Evolutionary conservation across 2,888 invertebrate species (phyloP).

Genomic region (Aporophyla lueneburgensis): DNA sequence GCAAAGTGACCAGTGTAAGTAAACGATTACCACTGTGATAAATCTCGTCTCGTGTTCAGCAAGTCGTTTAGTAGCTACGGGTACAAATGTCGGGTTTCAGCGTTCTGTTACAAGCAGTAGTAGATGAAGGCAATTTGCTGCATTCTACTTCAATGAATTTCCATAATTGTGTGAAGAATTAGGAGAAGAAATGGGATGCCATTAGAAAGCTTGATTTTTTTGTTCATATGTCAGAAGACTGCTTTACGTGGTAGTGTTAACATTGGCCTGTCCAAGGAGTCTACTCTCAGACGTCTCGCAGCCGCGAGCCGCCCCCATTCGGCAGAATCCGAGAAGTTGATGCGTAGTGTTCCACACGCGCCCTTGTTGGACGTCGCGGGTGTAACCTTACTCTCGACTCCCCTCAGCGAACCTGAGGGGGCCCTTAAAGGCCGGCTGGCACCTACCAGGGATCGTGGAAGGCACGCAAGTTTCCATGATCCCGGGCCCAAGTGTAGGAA

Average conservation of each 20-base stretch:
- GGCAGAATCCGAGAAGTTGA: too few species aligned
- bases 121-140: conserved; percentile 37
- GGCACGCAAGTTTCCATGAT: too few species aligned
- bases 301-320: too few species aligned
- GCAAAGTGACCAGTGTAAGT: conserved; percentile 52
- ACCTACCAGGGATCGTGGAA: too few species aligned
- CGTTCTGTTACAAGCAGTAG: conserved; percentile 26
- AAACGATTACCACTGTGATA: conserved; percentile 53
- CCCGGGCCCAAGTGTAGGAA: too few species aligned
- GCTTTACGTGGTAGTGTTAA: not conserved
- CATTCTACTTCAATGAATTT: conserved; percentile 33
- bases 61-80: conserved; percentile 57
- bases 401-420: too few species aligned
- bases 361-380: too few species aligned
- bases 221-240: too few species aligned
- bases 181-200: not conserved
- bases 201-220: not conserved
- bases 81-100: conserved; percentile 61
- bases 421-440: too few species aligned
- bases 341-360: too few species aligned
- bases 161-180: conserved; percentile 5
- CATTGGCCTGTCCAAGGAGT: not conserved
- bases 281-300: too few species aligned
- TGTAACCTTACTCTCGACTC: too few species aligned
- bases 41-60: conserved; percentile 53